Base-by-base conservation (phyloP, 2,797 vertebrate species). In the Spheniscus humboldti region DNA sequence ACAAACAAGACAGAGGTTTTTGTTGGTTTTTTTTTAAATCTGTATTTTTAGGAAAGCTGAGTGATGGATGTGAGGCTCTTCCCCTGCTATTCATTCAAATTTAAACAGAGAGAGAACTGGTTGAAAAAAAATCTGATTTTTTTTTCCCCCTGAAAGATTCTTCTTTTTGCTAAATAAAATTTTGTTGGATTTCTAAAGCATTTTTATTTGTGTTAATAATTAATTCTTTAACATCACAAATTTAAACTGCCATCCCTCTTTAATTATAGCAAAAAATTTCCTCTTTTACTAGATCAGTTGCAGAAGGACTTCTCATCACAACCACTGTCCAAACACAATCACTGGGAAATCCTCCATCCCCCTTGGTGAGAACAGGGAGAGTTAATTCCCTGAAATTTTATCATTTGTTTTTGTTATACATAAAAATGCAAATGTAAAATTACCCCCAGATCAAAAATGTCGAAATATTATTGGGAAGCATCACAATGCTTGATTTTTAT, bases 371-470 rank as follows among this genome's bases (percentile, higher is more conserved):
- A 95, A 64, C 52, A 77, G 25, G 53, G 66, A 82, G 55, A 73
- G 50, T 35, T 87, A 73, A 85, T 95, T 92, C 80, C 63, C 74
- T 76, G 50, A 91, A 89, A 91, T 80, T 56, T 68, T 74, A 86
- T 41, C 18, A 18, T 24, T 90, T 95, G 48, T 27, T 89, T 95
- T 94, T 80, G 41, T 92, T 77, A 57, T 7, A 57, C 37, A 90
- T 68, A 72, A 82, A 91, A 91, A 94, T 50, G 48, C 84, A 94
- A 96, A 91, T 39, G 72, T 24, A 83, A 94, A 95, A 90, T 88
- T 92, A 48, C 37, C 43, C 47, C 80, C n/a, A 41, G 62, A 91
- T 88, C 45, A 77, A 86, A 94, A 83, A 11, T 39, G 68, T 88
- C 85, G 83, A 91, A 92, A 94, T 94, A 91, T 95, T 95, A 75